A percentile compares a stretch with the other conserved stretches of the same genome.
These are phyloP conservation scores for Hymenochirus boettgeri DNA, from an alignment of 2,113 vertebrate species.

Conservation along the genomic window DNA sequence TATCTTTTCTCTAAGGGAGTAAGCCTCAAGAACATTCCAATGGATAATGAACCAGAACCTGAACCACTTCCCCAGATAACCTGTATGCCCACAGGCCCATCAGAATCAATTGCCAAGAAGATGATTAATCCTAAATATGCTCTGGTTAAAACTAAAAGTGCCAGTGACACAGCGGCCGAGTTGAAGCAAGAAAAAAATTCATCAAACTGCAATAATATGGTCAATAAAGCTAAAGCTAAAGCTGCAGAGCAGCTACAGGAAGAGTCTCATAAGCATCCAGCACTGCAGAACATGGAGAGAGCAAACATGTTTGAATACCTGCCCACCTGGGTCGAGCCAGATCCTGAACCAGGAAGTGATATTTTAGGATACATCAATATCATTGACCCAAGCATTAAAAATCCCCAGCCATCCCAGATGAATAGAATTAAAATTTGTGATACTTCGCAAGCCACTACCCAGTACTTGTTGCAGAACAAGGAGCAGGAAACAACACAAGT, in stretches of 20 bases:
- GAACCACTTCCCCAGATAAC: slow-evolving; percentile 58
- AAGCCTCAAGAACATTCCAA: slow-evolving; percentile 68
- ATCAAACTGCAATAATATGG: slow-evolving; percentile 10
- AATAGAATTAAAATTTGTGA: slow-evolving; percentile 73
- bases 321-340: slow-evolving; percentile 88
- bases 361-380: slow-evolving; percentile 92
- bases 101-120: slow-evolving; percentile 70
- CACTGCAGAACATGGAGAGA: slow-evolving; percentile 77
- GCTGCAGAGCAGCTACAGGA: slow-evolving; percentile 48
- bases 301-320: slow-evolving; percentile 83
- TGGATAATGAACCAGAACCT: slow-evolving; percentile 69
- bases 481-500: slow-evolving; percentile 47
- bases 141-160: slow-evolving; percentile 66
- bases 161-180: slow-evolving; percentile 61
- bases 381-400: slow-evolving; percentile 69
- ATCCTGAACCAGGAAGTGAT: slow-evolving; percentile 83
- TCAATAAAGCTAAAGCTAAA: slow-evolving; percentile 36
- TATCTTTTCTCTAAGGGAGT: slow-evolving; percentile 73
- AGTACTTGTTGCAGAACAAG: slow-evolving; percentile 56
- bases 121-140: slow-evolving; percentile 87
- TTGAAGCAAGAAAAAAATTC: slow-evolving; percentile 40
- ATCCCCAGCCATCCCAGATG: slow-evolving; percentile 67
- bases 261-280: slow-evolving; percentile 69
- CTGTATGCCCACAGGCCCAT: slow-evolving; percentile 45
- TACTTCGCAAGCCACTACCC: slow-evolving; percentile 66